Base-by-base conservation (phyloP, 2,888 invertebrate genomes). In the Punctoribates punctum region DNA sequence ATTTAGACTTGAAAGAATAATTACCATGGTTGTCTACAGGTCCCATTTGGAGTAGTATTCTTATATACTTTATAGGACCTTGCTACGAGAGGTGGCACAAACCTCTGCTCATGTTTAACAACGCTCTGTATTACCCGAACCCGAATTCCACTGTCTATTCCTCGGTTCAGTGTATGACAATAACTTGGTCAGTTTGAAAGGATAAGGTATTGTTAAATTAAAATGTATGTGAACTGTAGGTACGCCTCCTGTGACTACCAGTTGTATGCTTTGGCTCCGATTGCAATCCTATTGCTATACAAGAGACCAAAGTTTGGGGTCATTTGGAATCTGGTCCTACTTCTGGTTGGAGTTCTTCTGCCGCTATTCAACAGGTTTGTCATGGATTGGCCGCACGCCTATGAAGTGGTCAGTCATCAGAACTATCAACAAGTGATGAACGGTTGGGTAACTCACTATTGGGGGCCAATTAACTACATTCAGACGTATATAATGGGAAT, bases 261-360 rank as follows among this genome's bases (percentile, higher is more conserved):
- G 48, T 65, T 75, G 20, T 67, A 67, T 34, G 42, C 65, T 15
- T 75, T 75, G n/a, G 25, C 75, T 9, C 75, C 75, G 20, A 46
- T 75, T 4, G 65, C 34, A 3, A 15, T 75, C 15, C 42, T 75
- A 17, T 6, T 57, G 4, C 70, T 75, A 9, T 67, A 67, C 20
- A 60, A 65, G n/a, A 27, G 1, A 42, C 75, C 75, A 1, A 60
- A 65, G 29, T 6, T 72, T 6, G 75, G 75, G n/a, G 6, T 75
- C n/a, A 75, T 42, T 34, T 42, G 29, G 38, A 23, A 15, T 3
- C 4, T 60, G 1, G 13, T 34, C 0, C 8, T 75, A 17, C 20
- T 75, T 5, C 9, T 75, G 1, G 3, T 73, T 0, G 9, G 70
- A 6, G 34, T 65, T 4, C 11, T n/a, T 11, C 3, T 27, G 9